These are phyloP conservation scores for Rhabdomys pumilio DNA, from an alignment of 2,797 vertebrate species.

Conservation along the genomic window DNA sequence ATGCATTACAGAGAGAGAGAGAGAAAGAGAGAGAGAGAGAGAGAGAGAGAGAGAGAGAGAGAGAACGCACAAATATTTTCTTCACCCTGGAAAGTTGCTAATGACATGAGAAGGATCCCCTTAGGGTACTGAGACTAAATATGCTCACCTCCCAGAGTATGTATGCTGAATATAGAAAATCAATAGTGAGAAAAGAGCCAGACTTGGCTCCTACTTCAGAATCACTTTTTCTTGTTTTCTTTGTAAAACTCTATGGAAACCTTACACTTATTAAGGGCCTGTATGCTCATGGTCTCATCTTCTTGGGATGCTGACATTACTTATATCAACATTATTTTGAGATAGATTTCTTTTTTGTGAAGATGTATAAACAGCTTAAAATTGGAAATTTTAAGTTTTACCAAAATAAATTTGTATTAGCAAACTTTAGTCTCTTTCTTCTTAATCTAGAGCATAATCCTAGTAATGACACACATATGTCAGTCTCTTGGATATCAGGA, in stretches of 20 bases:
- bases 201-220: background rate
- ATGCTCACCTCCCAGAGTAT: background rate
- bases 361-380: background rate
- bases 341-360: constrained; percentile 17
- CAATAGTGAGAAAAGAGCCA: background rate
- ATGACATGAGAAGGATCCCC: background rate
- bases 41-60: background rate
- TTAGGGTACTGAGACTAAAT: background rate
- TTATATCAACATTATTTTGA: background rate
- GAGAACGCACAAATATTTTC: background rate
- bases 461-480: background rate
- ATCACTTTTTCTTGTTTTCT: background rate
- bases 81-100: background rate
- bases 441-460: background rate
- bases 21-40: background rate
- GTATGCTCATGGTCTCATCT: background rate
- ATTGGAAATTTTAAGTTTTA: constrained; percentile 36
- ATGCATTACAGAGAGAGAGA: background rate
- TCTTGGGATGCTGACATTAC: background rate
- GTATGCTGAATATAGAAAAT: background rate
- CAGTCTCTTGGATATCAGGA: background rate
- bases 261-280: background rate
- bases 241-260: background rate
- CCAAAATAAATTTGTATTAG: constrained; percentile 21
- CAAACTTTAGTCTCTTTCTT: background rate